These are phyloP conservation scores for Pipistrellus pygmaeus DNA, from an alignment of 2,797 vertebrate genomes.

Conservation along the genomic window DNA sequence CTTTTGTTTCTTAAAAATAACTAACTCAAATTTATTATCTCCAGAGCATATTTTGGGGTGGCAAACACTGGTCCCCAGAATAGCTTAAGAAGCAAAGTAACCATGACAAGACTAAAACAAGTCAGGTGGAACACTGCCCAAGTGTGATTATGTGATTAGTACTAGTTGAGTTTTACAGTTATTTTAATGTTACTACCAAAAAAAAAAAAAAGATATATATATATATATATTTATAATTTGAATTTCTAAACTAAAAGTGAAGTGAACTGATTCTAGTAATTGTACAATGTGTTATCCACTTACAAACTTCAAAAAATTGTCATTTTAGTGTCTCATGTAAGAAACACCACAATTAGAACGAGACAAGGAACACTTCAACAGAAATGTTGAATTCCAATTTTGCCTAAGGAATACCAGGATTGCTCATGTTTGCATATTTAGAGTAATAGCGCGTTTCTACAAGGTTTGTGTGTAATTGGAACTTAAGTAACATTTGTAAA, in stretches of 20 bases:
- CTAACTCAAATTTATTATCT: neutral
- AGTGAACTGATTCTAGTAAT: neutral
- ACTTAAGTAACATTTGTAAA: constrained; percentile 80
- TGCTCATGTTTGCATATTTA: constrained; percentile 42
- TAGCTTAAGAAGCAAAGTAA: neutral
- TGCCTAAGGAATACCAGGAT: constrained; percentile 16
- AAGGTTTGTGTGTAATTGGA: constrained; percentile 81
- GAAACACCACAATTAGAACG: neutral
- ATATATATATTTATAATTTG: neutral
- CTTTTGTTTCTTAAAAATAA: neutral
- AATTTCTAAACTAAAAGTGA: constrained; percentile 31
- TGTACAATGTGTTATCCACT: neutral
- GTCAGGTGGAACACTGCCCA: neutral
- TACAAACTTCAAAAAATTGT: neutral
- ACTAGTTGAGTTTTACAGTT: neutral
- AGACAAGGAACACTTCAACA: neutral
- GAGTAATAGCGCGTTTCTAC: constrained; percentile 61
- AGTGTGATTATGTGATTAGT: neutral
- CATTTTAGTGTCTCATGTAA: neutral
- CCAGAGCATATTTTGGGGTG: neutral
- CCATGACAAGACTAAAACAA: neutral
- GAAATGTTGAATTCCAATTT: neutral
- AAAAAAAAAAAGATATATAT: neutral
- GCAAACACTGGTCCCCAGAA: neutral
- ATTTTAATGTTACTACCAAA: neutral